Evolutionary conservation across 2,113 vertebrate genomes (phyloP), one percentile per base, ranked within the genome.

Genomic region (Microtus ochrogaster): DNA sequence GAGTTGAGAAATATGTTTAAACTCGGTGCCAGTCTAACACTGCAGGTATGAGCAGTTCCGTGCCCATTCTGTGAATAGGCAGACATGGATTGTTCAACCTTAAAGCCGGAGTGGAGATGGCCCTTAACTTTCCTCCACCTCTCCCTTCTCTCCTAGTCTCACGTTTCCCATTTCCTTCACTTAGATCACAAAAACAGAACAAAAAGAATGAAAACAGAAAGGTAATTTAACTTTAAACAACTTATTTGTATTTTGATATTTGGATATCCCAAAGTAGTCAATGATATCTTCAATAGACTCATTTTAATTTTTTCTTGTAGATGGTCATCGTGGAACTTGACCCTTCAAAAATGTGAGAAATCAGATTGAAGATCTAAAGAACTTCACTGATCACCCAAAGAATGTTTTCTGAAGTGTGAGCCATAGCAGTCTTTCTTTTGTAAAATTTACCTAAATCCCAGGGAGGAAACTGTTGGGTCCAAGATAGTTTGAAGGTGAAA

Each of bases 381-480:
- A 95, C 2, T 7, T 78, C 21, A 70, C 7, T 47, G 10, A 94
- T 96, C 49, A 61, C 52, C 21, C 13, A 86, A 58, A 79, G 16
- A 24, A 12, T 47, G 96, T 86, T 93, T 82, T 44, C 16, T 91
- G 1, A 4, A 92, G 65, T 74, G 74, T 91, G 39, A 93, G 89
- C 0, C 55, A 58, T 5, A 49, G 14, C 14, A 73, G 73, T 86
- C 24, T 82, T 91, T 41, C 2, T 1, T 41, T 76, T 93, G 33
- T 84, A 77, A 95, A 95, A 94, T 82, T 87, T 82, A 81, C n/a
- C 30, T 28, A 68, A 83, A 33, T 72, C 19, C 87, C 65, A 94
- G 13, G 39, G 73, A 90, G 78, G 26, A 19, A 68, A 68, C 58
- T 79, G 14, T 70, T 85, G 70, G 41, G 47, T 89, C 65, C 4